Evolutionary conservation across 2,888 invertebrate genomes (phyloP).

Genomic region (Alcis repandata): DNA sequence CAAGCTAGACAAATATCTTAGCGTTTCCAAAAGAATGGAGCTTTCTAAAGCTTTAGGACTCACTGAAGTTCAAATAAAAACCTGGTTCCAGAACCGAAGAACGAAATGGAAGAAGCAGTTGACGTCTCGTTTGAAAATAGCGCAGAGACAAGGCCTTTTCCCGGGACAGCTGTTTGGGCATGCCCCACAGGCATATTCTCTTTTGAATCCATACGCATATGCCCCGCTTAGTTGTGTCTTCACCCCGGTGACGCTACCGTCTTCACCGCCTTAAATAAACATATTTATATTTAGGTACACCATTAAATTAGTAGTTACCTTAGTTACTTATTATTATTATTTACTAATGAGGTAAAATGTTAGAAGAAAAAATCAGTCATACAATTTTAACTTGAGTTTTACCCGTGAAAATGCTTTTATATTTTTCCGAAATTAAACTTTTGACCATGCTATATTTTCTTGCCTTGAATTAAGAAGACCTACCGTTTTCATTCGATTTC

Average conservation of each 20-base stretch:
- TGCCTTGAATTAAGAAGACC: no score
- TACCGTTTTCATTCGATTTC: no score
- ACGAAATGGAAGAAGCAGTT: constrained; percentile 99
- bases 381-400: no score
- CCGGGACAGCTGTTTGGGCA: constrained; percentile 90
- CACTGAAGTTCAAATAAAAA: constrained; percentile 98
- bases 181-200: constrained; percentile 87
- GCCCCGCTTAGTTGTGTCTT: constrained; percentile 88
- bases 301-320: constrained; percentile 5
- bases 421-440: no score
- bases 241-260: constrained; percentile 82
- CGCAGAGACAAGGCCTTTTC: constrained; percentile 94
- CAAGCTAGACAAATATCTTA: constrained; percentile 97
- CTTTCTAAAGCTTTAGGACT: constrained; percentile 95
- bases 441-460: no score
- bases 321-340: background rate
- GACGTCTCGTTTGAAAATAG: constrained; percentile 95
- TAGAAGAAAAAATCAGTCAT: no score
- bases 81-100: constrained; percentile 98
- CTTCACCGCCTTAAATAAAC: constrained; percentile 64
- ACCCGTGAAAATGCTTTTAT: no score
- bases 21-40: constrained; percentile 98
- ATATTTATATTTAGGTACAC: background rate
- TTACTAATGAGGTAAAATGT: background rate
- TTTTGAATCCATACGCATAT: constrained; percentile 88